Evolutionary conservation across 2,888 invertebrate genomes (phyloP).

Genomic region (Cerastis rubricosa): DNA sequence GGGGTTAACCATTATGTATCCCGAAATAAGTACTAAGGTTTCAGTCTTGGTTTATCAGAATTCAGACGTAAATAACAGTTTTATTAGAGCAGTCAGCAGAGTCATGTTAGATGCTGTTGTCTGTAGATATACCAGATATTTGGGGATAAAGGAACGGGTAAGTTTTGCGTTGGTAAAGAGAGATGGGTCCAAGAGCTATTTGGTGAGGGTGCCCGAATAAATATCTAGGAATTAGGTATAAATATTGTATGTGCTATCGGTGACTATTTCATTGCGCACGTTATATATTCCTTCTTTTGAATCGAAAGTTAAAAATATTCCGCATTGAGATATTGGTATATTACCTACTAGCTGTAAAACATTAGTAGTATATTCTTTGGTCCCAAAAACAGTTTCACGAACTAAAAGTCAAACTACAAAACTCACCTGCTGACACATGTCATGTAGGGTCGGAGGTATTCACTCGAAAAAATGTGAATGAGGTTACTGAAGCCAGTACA

Average conservation of each 20-base stretch:
- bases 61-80: too few species aligned
- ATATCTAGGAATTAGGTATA: neutral
- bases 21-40: too few species aligned
- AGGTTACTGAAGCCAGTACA: slow-evolving; percentile 83
- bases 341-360: too few species aligned
- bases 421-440: slow-evolving; percentile 76
- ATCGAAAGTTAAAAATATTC: neutral
- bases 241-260: neutral
- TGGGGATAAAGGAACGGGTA: too few species aligned
- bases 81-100: too few species aligned
- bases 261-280: neutral
- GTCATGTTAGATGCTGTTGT: too few species aligned
- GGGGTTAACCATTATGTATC: too few species aligned
- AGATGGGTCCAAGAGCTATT: too few species aligned
- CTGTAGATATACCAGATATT: too few species aligned
- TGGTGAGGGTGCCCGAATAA: too few species aligned
- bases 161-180: too few species aligned
- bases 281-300: neutral
- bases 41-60: too few species aligned
- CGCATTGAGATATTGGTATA: neutral
- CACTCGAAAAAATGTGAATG: slow-evolving; percentile 74
- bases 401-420: neutral
- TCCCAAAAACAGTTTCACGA: neutral
- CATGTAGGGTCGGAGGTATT: slow-evolving; percentile 73
- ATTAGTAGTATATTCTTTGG: neutral